phyloP scores from a whole-genome alignment of 2,113 vertebrate genomes.

The Corythoichthys intestinalis region DNA sequence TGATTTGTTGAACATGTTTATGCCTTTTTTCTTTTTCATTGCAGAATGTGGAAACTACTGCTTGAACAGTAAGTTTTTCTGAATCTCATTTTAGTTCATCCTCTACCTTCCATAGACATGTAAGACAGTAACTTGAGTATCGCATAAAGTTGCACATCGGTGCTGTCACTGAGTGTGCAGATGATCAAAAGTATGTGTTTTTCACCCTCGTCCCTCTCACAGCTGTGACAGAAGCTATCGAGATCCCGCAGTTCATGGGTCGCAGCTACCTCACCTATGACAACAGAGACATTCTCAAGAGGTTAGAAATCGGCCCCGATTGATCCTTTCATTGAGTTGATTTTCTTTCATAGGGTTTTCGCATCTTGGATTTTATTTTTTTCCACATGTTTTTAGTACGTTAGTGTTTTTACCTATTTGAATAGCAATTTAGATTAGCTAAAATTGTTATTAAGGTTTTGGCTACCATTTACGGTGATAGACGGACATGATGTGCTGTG shows the following conservation, averaged over 20 bases:
- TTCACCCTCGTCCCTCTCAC: conserved; percentile 9
- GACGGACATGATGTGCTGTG: no score
- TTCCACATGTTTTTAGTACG: no score
- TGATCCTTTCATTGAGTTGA: background rate
- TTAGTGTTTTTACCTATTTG: background rate
- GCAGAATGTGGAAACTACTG: conserved; percentile 97
- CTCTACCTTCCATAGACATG: background rate
- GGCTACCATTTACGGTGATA: no score
- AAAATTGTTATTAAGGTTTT: background rate
- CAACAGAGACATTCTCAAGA: conserved; percentile 86
- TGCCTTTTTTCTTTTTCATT: conserved; percentile 54
- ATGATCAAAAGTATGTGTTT: conserved; percentile 15
- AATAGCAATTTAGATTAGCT: background rate
- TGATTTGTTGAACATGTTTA: conserved; percentile 38
- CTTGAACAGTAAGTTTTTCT: conserved; percentile 88
- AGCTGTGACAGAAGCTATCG: conserved; percentile 91
- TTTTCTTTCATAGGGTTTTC: background rate
- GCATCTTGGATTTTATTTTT: background rate
- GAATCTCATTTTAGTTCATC: background rate
- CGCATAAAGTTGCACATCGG: background rate
- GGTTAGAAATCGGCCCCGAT: conserved; percentile 64
- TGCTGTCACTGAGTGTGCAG: conserved; percentile 42
- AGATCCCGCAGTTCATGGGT: conserved; percentile 96
- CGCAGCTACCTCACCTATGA: conserved; percentile 92
- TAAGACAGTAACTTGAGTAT: background rate